These are phyloP conservation scores for Macrochelys suwanniensis DNA, from an alignment of 2,797 vertebrate species.

Conservation along the genomic window DNA sequence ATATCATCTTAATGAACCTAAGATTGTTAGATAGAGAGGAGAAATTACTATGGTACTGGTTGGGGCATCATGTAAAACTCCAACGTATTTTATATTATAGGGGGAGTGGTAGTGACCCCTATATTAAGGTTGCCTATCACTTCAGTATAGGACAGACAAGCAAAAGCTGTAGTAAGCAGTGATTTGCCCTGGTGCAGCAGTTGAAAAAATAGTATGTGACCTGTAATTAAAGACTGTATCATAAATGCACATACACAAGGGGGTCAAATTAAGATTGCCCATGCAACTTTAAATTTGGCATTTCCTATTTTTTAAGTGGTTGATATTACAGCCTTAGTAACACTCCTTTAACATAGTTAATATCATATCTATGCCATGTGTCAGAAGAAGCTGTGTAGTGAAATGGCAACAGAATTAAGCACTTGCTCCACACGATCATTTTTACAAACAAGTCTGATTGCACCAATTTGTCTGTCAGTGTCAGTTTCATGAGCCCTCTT, in stretches of 20 bases:
- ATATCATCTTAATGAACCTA: neutral
- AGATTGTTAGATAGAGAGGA: neutral
- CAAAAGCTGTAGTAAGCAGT: neutral
- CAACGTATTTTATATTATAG: neutral
- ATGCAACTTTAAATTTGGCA: neutral
- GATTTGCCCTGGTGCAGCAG: fast-evolving
- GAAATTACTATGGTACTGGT: fast-evolving
- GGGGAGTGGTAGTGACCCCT: neutral
- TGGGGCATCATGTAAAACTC: neutral
- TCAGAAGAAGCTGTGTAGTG: fast-evolving
- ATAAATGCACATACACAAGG: neutral
- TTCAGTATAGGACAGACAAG: neutral
- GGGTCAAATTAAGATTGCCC: neutral
- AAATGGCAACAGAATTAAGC: neutral
- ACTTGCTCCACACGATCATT: neutral
- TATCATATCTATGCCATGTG: fast-evolving
- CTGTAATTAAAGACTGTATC: neutral
- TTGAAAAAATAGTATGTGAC: neutral
- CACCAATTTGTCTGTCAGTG: neutral
- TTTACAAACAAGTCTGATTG: neutral
- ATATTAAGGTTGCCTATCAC: fast-evolving
- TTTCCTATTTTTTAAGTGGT: neutral
- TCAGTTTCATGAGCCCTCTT: neutral
- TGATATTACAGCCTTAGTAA: neutral
- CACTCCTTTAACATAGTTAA: neutral